Evolutionary conservation across 92 coral and sea anemone genomes (phyloP).

Genomic region (Bergia sp.): DNA sequence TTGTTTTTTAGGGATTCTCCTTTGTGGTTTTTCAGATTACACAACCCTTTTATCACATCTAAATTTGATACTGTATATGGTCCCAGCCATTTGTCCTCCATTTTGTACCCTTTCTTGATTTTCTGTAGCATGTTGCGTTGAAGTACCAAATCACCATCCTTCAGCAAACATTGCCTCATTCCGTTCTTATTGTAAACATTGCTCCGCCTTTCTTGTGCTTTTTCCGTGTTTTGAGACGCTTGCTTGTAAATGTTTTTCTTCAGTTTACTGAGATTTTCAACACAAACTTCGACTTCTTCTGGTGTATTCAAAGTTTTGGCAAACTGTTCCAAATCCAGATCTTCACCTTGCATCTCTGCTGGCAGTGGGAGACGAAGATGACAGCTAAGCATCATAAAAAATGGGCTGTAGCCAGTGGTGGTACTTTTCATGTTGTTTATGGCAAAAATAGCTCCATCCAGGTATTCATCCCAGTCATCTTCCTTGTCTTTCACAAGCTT

Average conservation of each 20-base stretch:
- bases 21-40: slow-evolving; percentile 18
- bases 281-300: neutral
- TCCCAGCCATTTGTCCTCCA: slow-evolving; percentile 48
- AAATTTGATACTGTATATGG: slow-evolving; percentile 27
- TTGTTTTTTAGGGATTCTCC: slow-evolving; percentile 20
- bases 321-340: neutral
- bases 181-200: slow-evolving; percentile 38
- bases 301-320: neutral
- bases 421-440: slow-evolving; percentile 64
- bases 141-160: slow-evolving; percentile 39
- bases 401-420: slow-evolving; percentile 73
- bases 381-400: slow-evolving; percentile 70
- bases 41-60: slow-evolving; percentile 30
- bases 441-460: slow-evolving; percentile 67
- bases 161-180: neutral
- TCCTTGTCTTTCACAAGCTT: slow-evolving; percentile 60
- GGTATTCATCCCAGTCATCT: slow-evolving; percentile 69
- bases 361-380: slow-evolving; percentile 46
- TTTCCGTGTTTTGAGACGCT: slow-evolving; percentile 43
- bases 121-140: slow-evolving; percentile 43
- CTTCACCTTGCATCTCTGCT: slow-evolving; percentile 30
- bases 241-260: neutral
- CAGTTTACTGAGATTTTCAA: neutral
- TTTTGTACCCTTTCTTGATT: slow-evolving; percentile 39
- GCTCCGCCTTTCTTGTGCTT: slow-evolving; percentile 39